Evolutionary conservation across 2,797 vertebrate genomes (phyloP).

Genomic region (Australoheros facetus): DNA sequence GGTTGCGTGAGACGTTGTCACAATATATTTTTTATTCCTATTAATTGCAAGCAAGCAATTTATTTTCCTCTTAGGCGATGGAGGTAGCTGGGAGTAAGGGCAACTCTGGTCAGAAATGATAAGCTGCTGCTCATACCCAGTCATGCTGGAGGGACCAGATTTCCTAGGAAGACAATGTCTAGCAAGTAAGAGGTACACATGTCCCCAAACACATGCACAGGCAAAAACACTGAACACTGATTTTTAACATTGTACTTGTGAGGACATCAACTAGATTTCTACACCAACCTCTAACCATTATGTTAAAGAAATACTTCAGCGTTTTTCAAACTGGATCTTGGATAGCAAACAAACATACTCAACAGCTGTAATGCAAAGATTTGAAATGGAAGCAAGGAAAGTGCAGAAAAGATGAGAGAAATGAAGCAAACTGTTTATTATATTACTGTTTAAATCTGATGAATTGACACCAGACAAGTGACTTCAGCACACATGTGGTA

Average conservation of each 20-base stretch:
- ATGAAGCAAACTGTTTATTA: neutral
- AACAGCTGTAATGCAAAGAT: neutral
- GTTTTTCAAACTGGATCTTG: neutral
- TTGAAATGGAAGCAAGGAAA: neutral
- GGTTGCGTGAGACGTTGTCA: constrained; percentile 86
- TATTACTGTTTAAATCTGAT: neutral
- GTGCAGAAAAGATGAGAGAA: neutral
- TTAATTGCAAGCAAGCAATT: constrained; percentile 95
- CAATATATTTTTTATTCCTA: constrained; percentile 92
- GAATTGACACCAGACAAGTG: neutral
- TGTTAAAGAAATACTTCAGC: neutral
- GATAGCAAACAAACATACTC: neutral
- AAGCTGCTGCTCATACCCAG: constrained; percentile 85
- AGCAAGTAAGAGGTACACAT: constrained; percentile 77
- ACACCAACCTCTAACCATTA: neutral
- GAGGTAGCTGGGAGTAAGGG: constrained; percentile 79
- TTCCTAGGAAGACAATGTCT: constrained; percentile 92
- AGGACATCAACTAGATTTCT: constrained; percentile 9
- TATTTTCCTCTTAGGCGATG: constrained; percentile 95
- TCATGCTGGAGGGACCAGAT: constrained; percentile 89
- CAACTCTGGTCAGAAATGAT: constrained; percentile 93
- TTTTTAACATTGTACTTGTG: constrained; percentile 5
- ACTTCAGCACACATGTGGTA: neutral
- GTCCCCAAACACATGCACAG: constrained; percentile 19
- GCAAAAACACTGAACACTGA: constrained; percentile 19